Conservation (phyloP, 2,113 vertebrate species). For the Pantherophis guttatus region DNA sequence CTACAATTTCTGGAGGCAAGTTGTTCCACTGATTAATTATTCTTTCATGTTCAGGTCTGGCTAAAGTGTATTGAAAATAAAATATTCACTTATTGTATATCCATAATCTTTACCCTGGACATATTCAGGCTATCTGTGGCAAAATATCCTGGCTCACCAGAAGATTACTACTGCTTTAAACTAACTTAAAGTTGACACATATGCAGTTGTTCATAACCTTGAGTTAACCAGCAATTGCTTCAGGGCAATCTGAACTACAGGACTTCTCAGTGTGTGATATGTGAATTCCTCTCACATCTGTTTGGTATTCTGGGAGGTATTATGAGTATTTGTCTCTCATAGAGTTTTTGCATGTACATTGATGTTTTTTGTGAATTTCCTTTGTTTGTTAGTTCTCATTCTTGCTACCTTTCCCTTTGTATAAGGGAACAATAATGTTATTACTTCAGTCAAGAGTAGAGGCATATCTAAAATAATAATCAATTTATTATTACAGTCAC, state of each 20-base stretch:
- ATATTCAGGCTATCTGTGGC: not conserved
- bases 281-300: not conserved
- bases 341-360: not conserved
- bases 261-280: not conserved
- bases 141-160: not conserved
- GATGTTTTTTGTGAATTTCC: not conserved
- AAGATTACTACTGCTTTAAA: not conserved
- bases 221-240: not conserved
- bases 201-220: not conserved
- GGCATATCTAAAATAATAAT: not conserved
- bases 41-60: not conserved
- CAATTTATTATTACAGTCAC: not conserved
- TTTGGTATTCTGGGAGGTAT: too few species aligned
- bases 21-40: not conserved
- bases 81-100: not conserved
- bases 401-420: not conserved
- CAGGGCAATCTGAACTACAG: not conserved
- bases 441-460: not conserved
- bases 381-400: not conserved
- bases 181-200: not conserved
- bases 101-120: not conserved
- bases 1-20: not conserved
- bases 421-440: not conserved
- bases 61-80: not conserved
- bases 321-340: not conserved